Evolutionary conservation across 1,140 invertebrate genomes (phyloP).

Genomic region (Drosophila asahinai): DNA sequence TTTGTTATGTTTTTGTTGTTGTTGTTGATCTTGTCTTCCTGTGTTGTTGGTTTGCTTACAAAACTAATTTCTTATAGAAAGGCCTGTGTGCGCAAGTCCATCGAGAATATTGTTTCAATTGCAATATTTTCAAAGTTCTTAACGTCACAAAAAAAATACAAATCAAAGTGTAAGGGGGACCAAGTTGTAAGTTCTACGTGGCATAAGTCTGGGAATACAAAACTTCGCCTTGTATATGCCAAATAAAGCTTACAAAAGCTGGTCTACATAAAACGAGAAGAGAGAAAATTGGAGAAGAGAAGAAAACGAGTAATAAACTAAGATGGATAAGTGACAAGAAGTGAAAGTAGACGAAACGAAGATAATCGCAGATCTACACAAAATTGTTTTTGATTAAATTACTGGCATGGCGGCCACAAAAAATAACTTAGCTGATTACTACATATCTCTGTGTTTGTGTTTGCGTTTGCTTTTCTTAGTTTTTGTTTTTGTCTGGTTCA

Average conservation of each 20-base stretch:
- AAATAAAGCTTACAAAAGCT: slow-evolving; percentile 65
- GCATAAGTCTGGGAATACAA: slow-evolving; percentile 19
- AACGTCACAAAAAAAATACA: slow-evolving; percentile 33
- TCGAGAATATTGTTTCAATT: slow-evolving; percentile 56
- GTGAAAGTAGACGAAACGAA: slow-evolving; percentile 32
- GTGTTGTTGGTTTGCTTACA: slow-evolving; percentile 39
- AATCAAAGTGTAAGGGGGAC: not conserved
- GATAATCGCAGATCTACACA: slow-evolving; percentile 26
- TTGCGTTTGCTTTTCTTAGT: slow-evolving; percentile 12
- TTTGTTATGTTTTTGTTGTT: slow-evolving; percentile 1
- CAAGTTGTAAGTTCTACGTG: slow-evolving; percentile 66
- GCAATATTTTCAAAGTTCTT: slow-evolving; percentile 68
- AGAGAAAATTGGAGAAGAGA: not conserved
- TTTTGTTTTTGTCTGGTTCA: slow-evolving; percentile 24
- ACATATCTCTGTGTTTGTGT: slow-evolving; percentile 40
- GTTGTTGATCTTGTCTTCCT: slow-evolving; percentile 15
- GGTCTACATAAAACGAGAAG: slow-evolving; percentile 19
- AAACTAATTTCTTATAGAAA: slow-evolving; percentile 54
- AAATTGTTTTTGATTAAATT: slow-evolving; percentile 43
- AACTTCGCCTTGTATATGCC: slow-evolving; percentile 55
- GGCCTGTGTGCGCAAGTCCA: slow-evolving; percentile 41
- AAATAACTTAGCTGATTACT: slow-evolving; percentile 52
- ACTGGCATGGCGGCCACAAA: slow-evolving; percentile 33
- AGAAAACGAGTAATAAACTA: slow-evolving; percentile 12
- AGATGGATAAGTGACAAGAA: not conserved